phyloP scores from a whole-genome alignment of 1,140 invertebrate species.

The Nephila pilipes region DNA sequence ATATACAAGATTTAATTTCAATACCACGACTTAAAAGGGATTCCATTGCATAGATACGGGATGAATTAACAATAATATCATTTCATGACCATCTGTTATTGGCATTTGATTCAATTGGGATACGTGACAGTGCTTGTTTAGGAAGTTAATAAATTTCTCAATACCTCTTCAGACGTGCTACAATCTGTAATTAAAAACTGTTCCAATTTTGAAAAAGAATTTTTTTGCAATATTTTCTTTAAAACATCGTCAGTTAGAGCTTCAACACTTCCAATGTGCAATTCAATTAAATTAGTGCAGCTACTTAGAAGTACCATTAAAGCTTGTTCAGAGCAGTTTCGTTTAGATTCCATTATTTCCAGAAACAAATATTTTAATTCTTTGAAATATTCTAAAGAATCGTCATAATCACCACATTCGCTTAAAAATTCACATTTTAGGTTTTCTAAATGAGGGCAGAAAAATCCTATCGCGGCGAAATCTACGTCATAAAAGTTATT shows the following conservation, averaged over 20 bases:
- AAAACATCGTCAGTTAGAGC: constrained; percentile 35
- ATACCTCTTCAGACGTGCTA: not conserved
- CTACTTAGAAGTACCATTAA: constrained; percentile 20
- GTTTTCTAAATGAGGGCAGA: constrained; percentile 35
- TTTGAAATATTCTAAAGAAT: not conserved
- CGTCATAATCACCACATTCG: not conserved
- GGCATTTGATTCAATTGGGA: too few relatives aligned
- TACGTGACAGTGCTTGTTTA: too few relatives aligned
- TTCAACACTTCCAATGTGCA: not conserved
- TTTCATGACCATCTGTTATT: too few relatives aligned
- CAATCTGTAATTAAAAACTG: constrained; percentile 27
- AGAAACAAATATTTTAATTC: constrained; percentile 32
- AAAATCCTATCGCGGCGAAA: constrained; percentile 8
- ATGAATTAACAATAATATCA: too few relatives aligned
- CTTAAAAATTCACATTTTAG: constrained; percentile 49
- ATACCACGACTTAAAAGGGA: too few relatives aligned
- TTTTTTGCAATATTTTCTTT: constrained; percentile 35
- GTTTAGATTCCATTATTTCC: constrained; percentile 7
- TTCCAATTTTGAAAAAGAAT: constrained; percentile 49
- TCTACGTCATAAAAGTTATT: constrained; percentile 63
- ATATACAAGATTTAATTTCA: too few relatives aligned
- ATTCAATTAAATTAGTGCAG: not conserved
- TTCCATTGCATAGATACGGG: too few relatives aligned
- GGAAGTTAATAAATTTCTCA: not conserved
- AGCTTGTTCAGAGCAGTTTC: not conserved